Conservation (phyloP, 1,140 invertebrate species). For the Battus philenor region DNA sequence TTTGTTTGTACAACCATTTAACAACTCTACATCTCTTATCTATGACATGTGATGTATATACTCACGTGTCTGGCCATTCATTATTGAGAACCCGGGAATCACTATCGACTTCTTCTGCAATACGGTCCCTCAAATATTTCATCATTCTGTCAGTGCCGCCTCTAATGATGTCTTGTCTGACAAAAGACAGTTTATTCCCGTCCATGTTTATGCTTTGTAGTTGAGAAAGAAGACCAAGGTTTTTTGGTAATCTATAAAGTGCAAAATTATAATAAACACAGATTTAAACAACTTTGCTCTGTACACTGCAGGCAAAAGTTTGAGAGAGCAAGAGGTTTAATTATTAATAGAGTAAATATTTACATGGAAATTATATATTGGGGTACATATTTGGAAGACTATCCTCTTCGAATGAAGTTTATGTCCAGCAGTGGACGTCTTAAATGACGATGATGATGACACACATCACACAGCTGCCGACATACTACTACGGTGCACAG, state of each 20-base stretch:
- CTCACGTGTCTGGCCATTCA: slow-evolving; percentile 82
- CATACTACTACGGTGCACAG: too few species aligned
- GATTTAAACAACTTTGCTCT: too few species aligned
- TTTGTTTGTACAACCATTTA: slow-evolving; percentile 1
- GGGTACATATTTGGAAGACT: not conserved
- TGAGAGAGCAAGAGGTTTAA: too few species aligned
- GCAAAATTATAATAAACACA: too few species aligned
- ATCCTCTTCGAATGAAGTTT: too few species aligned
- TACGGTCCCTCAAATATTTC: slow-evolving; percentile 84
- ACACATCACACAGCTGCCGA: too few species aligned
- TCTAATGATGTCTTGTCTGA: slow-evolving; percentile 86
- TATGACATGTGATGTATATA: slow-evolving; percentile 3
- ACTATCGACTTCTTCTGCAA: slow-evolving; percentile 64
- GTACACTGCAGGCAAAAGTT: too few species aligned
- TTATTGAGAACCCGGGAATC: slow-evolving; percentile 40
- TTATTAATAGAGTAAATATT: not conserved
- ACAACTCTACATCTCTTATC: too few species aligned
- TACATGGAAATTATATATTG: not conserved
- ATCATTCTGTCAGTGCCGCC: slow-evolving; percentile 89
- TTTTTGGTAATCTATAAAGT: slow-evolving; percentile 87
- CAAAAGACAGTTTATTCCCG: slow-evolving; percentile 88
- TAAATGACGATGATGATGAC: too few species aligned
- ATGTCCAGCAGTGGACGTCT: too few species aligned
- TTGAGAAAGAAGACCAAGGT: slow-evolving; percentile 85
- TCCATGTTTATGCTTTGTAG: slow-evolving; percentile 89